Conservation (phyloP, 1,140 invertebrate genomes). For the Nebria ingens region DNA sequence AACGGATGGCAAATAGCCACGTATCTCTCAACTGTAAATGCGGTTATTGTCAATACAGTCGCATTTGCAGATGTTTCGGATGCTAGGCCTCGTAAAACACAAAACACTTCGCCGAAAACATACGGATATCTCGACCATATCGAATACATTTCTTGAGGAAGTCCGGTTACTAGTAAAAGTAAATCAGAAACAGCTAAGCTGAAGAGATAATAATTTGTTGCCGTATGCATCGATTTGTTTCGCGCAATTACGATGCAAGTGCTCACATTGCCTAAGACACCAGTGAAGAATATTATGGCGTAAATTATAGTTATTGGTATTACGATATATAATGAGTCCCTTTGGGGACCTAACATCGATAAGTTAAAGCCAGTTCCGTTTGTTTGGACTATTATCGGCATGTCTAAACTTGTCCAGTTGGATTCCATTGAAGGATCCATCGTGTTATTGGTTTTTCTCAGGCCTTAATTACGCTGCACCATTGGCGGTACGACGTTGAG, state of each 20-base stretch:
- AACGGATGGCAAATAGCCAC: conserved; percentile 91
- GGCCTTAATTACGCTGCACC: no score
- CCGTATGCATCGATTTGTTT: conserved; percentile 88
- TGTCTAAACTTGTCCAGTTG: no score
- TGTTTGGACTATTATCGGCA: no score
- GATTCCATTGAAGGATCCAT: no score
- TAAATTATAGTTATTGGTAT: conserved; percentile 75
- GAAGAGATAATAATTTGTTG: conserved; percentile 90
- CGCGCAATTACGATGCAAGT: conserved; percentile 87
- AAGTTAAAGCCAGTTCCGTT: no score
- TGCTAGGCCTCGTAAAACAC: conserved; percentile 69
- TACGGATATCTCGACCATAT: conserved; percentile 85
- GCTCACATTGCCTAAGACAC: conserved; percentile 80
- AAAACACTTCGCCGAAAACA: conserved; percentile 76
- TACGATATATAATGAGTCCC: conserved; percentile 60
- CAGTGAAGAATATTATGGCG: conserved; percentile 70
- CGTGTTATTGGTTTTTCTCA: no score
- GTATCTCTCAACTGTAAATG: conserved; percentile 91
- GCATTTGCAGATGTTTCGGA: conserved; percentile 89
- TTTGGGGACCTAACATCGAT: conserved; percentile 34
- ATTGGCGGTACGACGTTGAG: no score
- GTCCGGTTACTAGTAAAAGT: conserved; percentile 66
- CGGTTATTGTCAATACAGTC: conserved; percentile 84
- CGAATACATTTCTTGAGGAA: conserved; percentile 75
- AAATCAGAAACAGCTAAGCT: conserved; percentile 89